Evolutionary conservation across 2,113 vertebrate species (phyloP).

Genomic region (Colinus virginianus): DNA sequence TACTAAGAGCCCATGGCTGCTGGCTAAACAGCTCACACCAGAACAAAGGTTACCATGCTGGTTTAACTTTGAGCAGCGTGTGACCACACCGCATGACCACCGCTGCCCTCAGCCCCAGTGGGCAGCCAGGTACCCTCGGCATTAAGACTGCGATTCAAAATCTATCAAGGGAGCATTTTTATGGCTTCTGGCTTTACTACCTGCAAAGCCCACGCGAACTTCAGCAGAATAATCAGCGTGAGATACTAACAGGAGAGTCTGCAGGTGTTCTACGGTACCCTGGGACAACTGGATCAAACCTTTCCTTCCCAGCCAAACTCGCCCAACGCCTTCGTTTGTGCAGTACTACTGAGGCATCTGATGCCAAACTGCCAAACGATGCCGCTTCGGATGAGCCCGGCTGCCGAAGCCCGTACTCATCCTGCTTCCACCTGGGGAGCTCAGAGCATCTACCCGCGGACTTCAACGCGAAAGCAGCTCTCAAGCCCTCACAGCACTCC

Average conservation of each 20-base stretch:
- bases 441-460: background rate
- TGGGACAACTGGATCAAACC: background rate
- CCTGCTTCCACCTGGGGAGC: background rate
- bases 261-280: background rate
- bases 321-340: background rate
- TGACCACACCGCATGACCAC: constrained; percentile 57
- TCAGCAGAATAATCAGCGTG: background rate
- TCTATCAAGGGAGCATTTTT: background rate
- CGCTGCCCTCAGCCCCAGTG: background rate
- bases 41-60: background rate
- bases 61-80: constrained; percentile 7
- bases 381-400: constrained; percentile 1
- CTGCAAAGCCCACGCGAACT: fast-evolving
- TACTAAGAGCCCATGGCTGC: background rate
- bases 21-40: background rate
- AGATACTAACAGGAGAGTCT: background rate
- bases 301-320: background rate
- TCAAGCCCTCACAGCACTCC: background rate
- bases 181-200: background rate
- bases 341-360: background rate
- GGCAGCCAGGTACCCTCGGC: background rate
- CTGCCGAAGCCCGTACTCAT: background rate
- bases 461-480: background rate
- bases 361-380: background rate
- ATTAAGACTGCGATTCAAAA: background rate